phyloP scores from a whole-genome alignment of 2,888 invertebrate genomes.

The Tetheella fluctuosa region DNA sequence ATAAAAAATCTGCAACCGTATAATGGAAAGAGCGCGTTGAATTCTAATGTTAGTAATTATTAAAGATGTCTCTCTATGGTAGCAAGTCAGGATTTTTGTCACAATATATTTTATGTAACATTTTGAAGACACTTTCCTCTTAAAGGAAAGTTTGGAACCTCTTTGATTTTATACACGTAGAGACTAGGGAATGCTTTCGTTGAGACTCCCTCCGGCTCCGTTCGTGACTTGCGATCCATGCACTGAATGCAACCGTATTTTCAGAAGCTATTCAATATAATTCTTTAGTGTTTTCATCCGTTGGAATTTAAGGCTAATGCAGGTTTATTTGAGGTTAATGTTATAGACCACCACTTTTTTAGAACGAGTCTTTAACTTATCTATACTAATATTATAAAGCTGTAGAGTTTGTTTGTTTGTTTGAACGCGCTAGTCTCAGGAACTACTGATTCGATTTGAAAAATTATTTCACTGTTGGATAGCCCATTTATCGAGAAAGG shows the following conservation, averaged over 20 bases:
- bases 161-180: background rate
- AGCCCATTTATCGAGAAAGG: no score
- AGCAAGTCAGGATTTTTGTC: no score
- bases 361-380: no score
- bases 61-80: background rate
- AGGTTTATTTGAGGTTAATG: background rate
- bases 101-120: no score
- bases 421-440: no score
- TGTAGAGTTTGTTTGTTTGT: no score
- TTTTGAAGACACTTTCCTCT: background rate
- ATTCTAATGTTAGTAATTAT: background rate
- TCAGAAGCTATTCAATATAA: background rate
- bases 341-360: background rate
- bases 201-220: conserved; percentile 18
- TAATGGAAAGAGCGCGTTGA: background rate
- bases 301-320: background rate
- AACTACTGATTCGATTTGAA: no score
- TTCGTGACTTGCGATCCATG: conserved; percentile 40
- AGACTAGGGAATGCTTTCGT: conserved; percentile 18
- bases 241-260: conserved; percentile 26
- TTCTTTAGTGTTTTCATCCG: background rate
- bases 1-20: background rate
- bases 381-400: no score
- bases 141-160: conserved; percentile 3
- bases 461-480: no score